Evolutionary conservation across 2,797 vertebrate genomes (phyloP).

Genomic region (Rhynchotus rufescens): DNA sequence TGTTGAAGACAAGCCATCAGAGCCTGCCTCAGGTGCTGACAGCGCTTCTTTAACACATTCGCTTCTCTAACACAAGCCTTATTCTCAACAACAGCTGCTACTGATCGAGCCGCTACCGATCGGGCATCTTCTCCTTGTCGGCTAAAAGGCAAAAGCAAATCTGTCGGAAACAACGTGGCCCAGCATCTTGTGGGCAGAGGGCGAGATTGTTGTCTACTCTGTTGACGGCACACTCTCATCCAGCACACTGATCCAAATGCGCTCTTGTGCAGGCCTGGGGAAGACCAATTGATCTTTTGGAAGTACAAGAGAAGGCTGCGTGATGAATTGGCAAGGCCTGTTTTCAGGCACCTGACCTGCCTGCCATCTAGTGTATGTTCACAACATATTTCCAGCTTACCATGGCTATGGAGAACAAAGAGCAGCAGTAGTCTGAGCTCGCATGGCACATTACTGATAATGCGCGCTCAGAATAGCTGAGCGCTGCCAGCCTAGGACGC

Average conservation of each 20-base stretch:
- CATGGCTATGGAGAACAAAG: conserved; percentile 28
- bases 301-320: neutral
- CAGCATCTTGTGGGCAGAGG: neutral
- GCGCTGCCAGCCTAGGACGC: neutral
- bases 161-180: conserved; percentile 12
- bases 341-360: conserved; percentile 28
- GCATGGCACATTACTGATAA: accelerated
- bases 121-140: neutral
- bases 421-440: neutral
- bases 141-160: conserved; percentile 59
- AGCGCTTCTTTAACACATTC: conserved; percentile 67
- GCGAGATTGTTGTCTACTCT: neutral
- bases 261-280: neutral
- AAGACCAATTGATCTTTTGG: conserved; percentile 17
- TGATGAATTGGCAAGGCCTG: neutral
- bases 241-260: neutral
- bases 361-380: conserved; percentile 54
- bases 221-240: neutral
- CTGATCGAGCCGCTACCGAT: conserved; percentile 47
- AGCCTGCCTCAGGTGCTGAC: conserved; percentile 70
- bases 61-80: conserved; percentile 58
- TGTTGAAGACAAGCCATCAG: conserved; percentile 57
- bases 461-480: neutral
- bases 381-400: neutral
- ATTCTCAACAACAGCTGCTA: conserved; percentile 68